Evolutionary conservation across 2,797 vertebrate species (phyloP).

Genomic region (Lophotriccus pileatus): DNA sequence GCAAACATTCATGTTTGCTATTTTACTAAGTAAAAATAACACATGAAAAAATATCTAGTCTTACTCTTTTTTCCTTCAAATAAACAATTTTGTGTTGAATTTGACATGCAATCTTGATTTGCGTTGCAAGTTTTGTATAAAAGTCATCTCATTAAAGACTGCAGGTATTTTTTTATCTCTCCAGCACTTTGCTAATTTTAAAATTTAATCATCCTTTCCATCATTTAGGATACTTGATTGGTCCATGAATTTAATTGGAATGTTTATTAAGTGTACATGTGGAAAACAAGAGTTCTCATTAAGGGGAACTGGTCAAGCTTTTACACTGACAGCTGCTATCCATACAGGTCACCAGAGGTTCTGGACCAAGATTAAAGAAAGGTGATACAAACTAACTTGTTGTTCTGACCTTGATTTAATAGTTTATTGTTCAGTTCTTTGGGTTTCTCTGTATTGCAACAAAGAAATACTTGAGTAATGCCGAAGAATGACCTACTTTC

Average conservation of each 20-base stretch:
- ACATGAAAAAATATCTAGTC: not conserved
- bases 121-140: not conserved
- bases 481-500: not conserved
- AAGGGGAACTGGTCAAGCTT: not conserved
- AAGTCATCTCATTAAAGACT: not conserved
- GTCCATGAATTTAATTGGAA: not conserved
- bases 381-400: not conserved
- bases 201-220: constrained; percentile 42
- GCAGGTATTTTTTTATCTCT: not conserved
- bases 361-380: not conserved
- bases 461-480: not conserved
- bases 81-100: not conserved
- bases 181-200: not conserved
- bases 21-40: not conserved
- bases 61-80: not conserved
- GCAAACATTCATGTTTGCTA: not conserved
- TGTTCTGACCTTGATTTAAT: not conserved
- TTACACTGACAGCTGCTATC: not conserved
- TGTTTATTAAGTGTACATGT: constrained; percentile 28
- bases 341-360: not conserved
- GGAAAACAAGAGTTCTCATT: constrained; percentile 28
- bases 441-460: not conserved
- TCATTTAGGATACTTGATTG: constrained; percentile 18
- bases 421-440: not conserved
- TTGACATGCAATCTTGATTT: not conserved